phyloP scores from a whole-genome alignment of 2,888 invertebrate species.

The Chloroclystis v-ata region DNA sequence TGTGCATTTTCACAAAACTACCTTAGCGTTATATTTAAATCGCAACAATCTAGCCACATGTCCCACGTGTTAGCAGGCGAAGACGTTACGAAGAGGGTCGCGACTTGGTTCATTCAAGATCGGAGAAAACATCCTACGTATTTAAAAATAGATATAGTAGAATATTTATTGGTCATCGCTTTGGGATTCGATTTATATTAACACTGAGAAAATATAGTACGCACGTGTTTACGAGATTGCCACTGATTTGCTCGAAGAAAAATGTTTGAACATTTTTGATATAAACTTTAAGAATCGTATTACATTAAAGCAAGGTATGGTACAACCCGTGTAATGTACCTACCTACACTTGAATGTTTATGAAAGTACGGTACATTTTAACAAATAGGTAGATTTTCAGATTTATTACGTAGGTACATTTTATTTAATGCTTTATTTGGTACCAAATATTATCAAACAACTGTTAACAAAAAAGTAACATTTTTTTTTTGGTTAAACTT shows the following conservation, averaged over 20 bases:
- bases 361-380: too few species aligned
- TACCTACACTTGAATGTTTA: too few species aligned
- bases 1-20: too few species aligned
- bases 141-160: slow-evolving; percentile 73
- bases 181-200: slow-evolving; percentile 72
- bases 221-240: slow-evolving; percentile 53
- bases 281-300: background rate
- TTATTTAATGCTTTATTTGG: too few species aligned
- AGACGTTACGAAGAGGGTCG: slow-evolving; percentile 71
- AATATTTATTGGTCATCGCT: slow-evolving; percentile 72
- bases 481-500: too few species aligned
- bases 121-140: slow-evolving; percentile 73
- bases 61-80: slow-evolving; percentile 43
- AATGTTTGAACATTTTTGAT: slow-evolving; percentile 16
- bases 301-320: too few species aligned
- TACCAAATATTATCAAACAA: too few species aligned
- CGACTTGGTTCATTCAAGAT: slow-evolving; percentile 71
- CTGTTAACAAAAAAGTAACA: too few species aligned
- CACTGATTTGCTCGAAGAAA: slow-evolving; percentile 49
- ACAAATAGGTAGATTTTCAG: too few species aligned
- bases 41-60: slow-evolving; percentile 34
- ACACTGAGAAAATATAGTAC: slow-evolving; percentile 66
- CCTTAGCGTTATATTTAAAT: too few species aligned
- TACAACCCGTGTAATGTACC: too few species aligned
- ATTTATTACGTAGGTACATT: too few species aligned